phyloP scores from a whole-genome alignment of 2,888 invertebrate genomes.

The Ophion obscuratus region DNA sequence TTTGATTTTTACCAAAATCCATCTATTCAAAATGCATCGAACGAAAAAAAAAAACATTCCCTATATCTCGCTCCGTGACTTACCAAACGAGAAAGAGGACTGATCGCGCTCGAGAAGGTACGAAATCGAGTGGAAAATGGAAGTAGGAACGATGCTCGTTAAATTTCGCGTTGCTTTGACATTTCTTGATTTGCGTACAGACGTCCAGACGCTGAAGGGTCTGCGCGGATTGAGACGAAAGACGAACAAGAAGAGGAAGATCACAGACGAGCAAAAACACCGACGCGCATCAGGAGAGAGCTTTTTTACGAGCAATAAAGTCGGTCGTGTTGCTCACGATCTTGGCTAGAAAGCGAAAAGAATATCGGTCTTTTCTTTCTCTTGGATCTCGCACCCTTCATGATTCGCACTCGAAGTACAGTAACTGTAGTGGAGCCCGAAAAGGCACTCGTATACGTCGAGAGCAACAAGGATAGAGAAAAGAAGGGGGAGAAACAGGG shows the following conservation, averaged over 20 bases:
- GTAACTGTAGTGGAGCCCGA: neutral
- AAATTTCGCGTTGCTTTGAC: conserved; percentile 50
- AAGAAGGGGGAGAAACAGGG: neutral
- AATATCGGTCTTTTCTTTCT: conserved; percentile 16
- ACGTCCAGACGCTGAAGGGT: neutral
- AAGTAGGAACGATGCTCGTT: conserved; percentile 30
- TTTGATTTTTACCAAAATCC: no score
- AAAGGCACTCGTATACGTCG: neutral
- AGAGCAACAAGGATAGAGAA: no score
- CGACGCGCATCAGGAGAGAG: conserved; percentile 51
- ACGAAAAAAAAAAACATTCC: neutral
- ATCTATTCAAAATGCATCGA: neutral
- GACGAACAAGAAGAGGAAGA: conserved; percentile 33
- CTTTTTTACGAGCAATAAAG: conserved; percentile 83
- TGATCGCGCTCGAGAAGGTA: neutral
- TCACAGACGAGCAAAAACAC: conserved; percentile 9
- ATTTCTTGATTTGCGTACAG: conserved; percentile 16
- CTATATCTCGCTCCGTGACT: no score
- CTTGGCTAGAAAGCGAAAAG: conserved; percentile 64
- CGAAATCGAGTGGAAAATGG: conserved; percentile 20
- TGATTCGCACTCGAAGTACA: no score
- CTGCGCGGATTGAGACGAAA: conserved; percentile 23
- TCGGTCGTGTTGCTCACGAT: conserved; percentile 81
- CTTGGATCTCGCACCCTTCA: conserved; percentile 26
- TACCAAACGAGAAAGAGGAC: neutral